Base-by-base conservation (phyloP, 2,888 invertebrate species). In the Cheilosia pagana region DNA sequence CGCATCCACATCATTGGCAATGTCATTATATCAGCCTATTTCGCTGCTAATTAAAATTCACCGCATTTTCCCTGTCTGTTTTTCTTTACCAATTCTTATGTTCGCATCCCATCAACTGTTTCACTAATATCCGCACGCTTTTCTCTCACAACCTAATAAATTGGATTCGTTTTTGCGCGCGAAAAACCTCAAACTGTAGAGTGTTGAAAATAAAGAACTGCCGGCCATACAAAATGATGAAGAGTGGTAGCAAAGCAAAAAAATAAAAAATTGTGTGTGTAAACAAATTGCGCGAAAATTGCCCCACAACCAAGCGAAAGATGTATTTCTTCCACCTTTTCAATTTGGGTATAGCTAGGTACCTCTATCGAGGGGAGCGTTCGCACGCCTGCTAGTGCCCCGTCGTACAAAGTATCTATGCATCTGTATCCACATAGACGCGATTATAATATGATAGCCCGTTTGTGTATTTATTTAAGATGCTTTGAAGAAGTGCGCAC, bases 401-500 rank as follows among this genome's bases (percentile, higher is more conserved):
- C n/a, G n/a, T 35, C 12, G 12, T 35, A 35, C 12, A 35, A 1
- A 3, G 25, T 53, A 67, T 16, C 41, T 25, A 10, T 25, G 25
- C 19, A 45, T 35, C 35, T 50, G 28, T 71, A 60, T 39, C n/a
- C 35, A 60, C 43, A 14, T 59, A 48, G 31, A 53, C 39, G 52
- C 16, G 50, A 63, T 55, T 68, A 59, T 71, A 77, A 82, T 72
- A 67, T 72, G 67, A 77, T 82, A 82, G n/a, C 67, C 67, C 77
- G 72, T 76, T 52, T 74, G 82, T 82, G 78, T 82, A 78, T 83
- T 83, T 83, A 74, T 28, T 68, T 57, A 68, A 77, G 57, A 57
- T 74, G 68, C 82, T 83, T 83, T 83, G 82, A 83, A 83, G 78
- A 78, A 83, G 82, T 78, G 82, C 82, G 82, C 82, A 83, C 78